Base-by-base conservation (phyloP, 2,113 vertebrate species). In the Odontophorus gujanensis region DNA sequence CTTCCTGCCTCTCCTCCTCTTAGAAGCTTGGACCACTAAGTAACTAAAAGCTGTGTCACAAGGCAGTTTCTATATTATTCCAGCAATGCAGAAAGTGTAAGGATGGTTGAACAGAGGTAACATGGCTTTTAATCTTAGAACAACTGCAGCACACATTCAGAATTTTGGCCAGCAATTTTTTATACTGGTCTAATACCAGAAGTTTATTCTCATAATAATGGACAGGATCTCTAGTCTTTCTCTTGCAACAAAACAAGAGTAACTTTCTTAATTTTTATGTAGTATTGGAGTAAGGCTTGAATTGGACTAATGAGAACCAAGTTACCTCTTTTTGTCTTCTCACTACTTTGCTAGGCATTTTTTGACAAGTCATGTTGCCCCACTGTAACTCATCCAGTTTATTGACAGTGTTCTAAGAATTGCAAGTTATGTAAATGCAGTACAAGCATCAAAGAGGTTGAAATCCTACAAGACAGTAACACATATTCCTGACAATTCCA, bases 291-390 rank as follows among this genome's bases (percentile, higher is more conserved):
- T 28, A 61, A 86, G 55, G 7, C 5, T 61, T 13, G 21, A 40
- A 8, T 2, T 15, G 9, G 30, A 75, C 0, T 59, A 59, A 22
- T 20, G 15, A 79, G 32, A 34, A 16, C 1, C 0, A 3, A 6
- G 22, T 40, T 81, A 40, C 15, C 20, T 38, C 53, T 3, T 57
- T 50, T 22, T 43, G 25, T 57, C 40, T 84, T 81, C 47, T 61
- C 66, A 74, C 66, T 57, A 91, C 30, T 24, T 65, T 77, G 3
- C 36, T 32, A 57, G 16, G 13, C 62, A 7, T 75, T 81, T 87
- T 87, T 66, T 51, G 77, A 24, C 4, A 65, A 81, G 36, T 43
- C 9, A n/a, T 1, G 5, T 24, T 30, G 6, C 20, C 11, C 4
- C 13, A 20, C 9, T 66, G 40, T n/a, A 66, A 51, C 6, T 47